Evolutionary conservation across 2,113 vertebrate species (phyloP).

Genomic region (Atherinomorus stipes): DNA sequence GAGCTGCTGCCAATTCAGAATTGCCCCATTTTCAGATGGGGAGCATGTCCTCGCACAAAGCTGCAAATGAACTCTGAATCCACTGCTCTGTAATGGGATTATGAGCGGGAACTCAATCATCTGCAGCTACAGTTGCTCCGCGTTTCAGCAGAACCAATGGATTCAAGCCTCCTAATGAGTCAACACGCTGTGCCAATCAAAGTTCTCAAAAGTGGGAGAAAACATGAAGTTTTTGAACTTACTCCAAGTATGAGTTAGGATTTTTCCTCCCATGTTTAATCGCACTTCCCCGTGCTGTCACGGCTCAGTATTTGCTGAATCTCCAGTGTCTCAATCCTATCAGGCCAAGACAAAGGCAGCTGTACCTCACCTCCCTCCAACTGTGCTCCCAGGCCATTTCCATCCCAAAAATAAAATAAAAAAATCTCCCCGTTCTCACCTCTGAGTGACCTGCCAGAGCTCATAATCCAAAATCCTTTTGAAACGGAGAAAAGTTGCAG

Average conservation of each 20-base stretch:
- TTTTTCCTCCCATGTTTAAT: constrained; percentile 32
- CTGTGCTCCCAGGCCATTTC: constrained; percentile 4
- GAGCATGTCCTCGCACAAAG: constrained; percentile 53
- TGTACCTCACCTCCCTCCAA: constrained; percentile 21
- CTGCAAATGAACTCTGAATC: constrained; percentile 66
- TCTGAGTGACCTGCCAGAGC: constrained; percentile 50
- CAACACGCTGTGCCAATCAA: constrained; percentile 36
- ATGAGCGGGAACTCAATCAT: constrained; percentile 68
- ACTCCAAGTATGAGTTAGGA: constrained; percentile 16
- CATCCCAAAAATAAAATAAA: constrained; percentile 9
- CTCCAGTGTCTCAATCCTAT: constrained; percentile 57
- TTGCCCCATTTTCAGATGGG: constrained; percentile 48
- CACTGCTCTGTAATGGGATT: constrained; percentile 68
- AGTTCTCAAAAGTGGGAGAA: not conserved
- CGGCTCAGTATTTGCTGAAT: constrained; percentile 38
- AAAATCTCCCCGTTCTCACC: constrained; percentile 52
- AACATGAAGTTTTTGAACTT: not conserved
- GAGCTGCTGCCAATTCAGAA: constrained; percentile 55
- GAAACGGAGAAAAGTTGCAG: constrained; percentile 38
- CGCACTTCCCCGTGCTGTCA: constrained; percentile 20
- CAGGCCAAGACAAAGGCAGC: constrained; percentile 53
- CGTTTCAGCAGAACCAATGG: constrained; percentile 28
- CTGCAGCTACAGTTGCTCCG: constrained; percentile 33
- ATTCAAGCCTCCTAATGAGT: constrained; percentile 3
- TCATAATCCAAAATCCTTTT: constrained; percentile 65